Conservation (phyloP, 2,113 vertebrate genomes). For the Sorex araneus region DNA sequence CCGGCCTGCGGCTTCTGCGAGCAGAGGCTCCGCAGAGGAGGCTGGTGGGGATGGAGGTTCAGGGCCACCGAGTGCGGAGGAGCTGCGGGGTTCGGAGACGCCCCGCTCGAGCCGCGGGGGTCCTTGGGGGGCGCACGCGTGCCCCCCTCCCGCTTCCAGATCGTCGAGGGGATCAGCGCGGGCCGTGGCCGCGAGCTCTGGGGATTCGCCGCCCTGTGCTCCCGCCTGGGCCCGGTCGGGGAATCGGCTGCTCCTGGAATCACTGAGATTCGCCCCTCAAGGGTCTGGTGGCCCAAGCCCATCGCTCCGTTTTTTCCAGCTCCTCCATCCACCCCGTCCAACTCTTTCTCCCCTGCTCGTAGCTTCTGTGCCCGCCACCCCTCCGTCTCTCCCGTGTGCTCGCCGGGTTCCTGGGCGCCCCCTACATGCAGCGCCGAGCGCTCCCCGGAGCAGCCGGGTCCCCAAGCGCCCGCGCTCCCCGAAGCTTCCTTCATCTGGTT, state of each 20-base stretch:
- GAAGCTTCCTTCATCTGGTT: too few species aligned
- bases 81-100: not conserved
- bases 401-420: not conserved
- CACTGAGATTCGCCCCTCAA: too few species aligned
- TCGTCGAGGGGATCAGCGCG: not conserved
- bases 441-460: not conserved
- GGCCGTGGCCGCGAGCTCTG: not conserved
- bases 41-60: not conserved
- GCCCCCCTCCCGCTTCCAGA: not conserved
- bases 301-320: too few species aligned
- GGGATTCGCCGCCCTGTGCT: not conserved
- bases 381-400: not conserved
- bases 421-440: not conserved
- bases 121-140: not conserved
- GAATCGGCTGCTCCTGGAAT: too few species aligned
- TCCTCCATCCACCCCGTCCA: too few species aligned
- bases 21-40: not conserved
- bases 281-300: too few species aligned
- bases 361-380: too few species aligned
- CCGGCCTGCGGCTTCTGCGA: not conserved
- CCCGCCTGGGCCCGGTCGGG: not conserved
- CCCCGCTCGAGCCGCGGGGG: not conserved
- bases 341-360: too few species aligned
- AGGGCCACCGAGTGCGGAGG: not conserved
- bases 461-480: too few species aligned